Percentiles rank a stretch among this genome's conserved stretches.
Evolutionary conservation across 2,113 vertebrate genomes (phyloP).

Genomic region (Dipodomys stephensi): DNA sequence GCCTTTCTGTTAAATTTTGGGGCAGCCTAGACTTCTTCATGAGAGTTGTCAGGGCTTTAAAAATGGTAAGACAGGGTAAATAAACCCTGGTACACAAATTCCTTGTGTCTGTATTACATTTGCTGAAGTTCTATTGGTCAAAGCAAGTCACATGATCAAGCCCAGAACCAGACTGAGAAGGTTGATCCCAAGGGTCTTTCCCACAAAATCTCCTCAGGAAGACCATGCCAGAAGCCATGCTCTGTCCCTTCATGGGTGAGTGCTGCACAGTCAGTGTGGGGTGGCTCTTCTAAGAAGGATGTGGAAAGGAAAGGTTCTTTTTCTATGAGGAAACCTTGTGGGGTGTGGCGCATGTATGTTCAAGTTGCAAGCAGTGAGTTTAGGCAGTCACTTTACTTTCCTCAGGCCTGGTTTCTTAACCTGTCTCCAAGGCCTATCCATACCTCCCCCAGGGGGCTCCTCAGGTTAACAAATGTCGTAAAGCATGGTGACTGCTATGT

Average conservation of each 20-base stretch:
- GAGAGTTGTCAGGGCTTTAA: not conserved
- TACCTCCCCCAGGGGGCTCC: not conserved
- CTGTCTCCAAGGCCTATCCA: not conserved
- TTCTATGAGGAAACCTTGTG: not conserved
- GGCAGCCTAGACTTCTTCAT: not conserved
- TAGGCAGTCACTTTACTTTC: not conserved
- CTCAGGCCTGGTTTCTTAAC: not conserved
- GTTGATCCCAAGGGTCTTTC: not conserved
- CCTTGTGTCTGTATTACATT: not conserved
- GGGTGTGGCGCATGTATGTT: not conserved
- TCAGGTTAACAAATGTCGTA: not conserved
- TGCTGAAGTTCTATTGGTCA: not conserved
- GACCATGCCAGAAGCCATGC: not conserved
- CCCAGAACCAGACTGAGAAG: not conserved
- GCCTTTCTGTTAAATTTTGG: not conserved
- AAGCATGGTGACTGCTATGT: not conserved
- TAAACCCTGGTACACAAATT: not conserved
- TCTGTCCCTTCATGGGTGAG: rapidly evolving
- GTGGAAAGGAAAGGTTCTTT: not conserved
- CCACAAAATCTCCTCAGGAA: not conserved
- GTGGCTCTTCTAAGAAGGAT: not conserved
- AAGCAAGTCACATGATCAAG: not conserved
- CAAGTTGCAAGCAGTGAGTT: not conserved
- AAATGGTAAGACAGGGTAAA: not conserved
- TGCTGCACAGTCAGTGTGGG: no score